These are phyloP conservation scores for Conus canariensis DNA, from an alignment of 2,888 invertebrate species.

Conservation along the genomic window DNA sequence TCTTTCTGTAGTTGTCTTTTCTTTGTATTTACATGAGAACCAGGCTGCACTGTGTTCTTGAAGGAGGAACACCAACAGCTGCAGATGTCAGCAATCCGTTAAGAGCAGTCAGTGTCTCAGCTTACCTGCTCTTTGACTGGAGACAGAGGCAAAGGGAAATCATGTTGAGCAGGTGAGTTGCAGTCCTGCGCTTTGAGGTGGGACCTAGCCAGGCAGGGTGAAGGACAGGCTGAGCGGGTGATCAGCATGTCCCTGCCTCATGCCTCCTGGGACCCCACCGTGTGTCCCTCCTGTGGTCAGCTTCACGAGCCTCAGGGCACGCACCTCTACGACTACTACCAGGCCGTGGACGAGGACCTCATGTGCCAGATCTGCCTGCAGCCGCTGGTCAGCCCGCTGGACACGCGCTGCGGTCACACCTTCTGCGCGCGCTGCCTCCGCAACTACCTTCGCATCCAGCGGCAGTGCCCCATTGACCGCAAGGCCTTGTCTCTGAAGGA, in stretches of 20 bases:
- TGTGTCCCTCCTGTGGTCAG: constrained; percentile 75
- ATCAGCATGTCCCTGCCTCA: constrained; percentile 55
- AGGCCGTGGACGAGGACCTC: constrained; percentile 79
- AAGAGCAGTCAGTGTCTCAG: background rate
- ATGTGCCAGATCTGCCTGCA: constrained; percentile 80
- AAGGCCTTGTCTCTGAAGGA: constrained; percentile 75
- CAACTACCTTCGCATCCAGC: constrained; percentile 77
- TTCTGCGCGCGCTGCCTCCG: constrained; percentile 76
- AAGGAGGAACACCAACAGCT: background rate
- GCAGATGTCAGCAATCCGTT: background rate
- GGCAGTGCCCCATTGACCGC: constrained; percentile 79
- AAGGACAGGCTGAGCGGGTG: background rate
- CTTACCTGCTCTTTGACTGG: background rate
- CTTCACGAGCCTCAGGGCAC: constrained; percentile 74
- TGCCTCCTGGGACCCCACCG: constrained; percentile 62
- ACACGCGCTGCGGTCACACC: constrained; percentile 78
- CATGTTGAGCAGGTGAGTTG: background rate
- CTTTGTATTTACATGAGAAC: background rate
- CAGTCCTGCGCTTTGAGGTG: background rate
- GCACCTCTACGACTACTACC: constrained; percentile 79
- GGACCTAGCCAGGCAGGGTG: background rate
- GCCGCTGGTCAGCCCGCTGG: constrained; percentile 79
- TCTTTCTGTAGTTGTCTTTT: background rate
- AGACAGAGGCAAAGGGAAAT: background rate
- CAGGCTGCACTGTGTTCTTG: too few species aligned